Evolutionary conservation across 2,797 vertebrate species (phyloP).

Genomic region (Lepidocolaptes lacrymiger): DNA sequence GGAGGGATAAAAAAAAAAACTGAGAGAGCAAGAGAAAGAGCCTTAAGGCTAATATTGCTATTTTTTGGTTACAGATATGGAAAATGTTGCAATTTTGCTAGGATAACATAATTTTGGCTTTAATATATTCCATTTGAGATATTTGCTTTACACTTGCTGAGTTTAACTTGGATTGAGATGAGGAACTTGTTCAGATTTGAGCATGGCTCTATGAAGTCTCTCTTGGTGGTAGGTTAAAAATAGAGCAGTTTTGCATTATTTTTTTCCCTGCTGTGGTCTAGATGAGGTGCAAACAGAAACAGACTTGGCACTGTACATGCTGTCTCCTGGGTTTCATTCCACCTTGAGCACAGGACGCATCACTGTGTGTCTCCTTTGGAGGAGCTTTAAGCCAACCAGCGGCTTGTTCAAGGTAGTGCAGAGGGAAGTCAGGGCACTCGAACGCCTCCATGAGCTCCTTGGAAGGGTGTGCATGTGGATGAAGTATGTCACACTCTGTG

Average conservation of each 20-base stretch:
- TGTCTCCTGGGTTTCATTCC: not conserved
- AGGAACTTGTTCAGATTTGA: slow-evolving; percentile 6
- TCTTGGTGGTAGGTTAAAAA: slow-evolving; percentile 40
- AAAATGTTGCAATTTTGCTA: not conserved
- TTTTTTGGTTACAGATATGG: not conserved
- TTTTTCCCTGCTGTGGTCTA: not conserved
- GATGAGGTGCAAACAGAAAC: not conserved
- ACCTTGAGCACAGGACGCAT: not conserved
- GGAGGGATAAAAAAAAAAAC: not conserved
- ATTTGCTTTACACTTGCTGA: slow-evolving; percentile 23
- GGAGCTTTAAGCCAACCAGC: not conserved
- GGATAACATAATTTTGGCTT: slow-evolving; percentile 35
- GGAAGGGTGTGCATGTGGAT: rapidly evolving
- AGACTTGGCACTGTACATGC: not conserved
- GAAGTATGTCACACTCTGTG: rapidly evolving
- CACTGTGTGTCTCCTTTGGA: not conserved
- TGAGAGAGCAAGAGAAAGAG: not conserved
- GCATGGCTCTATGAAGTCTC: not conserved
- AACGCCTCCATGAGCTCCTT: rapidly evolving
- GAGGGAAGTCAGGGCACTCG: not conserved
- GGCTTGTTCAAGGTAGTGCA: not conserved
- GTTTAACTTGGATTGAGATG: slow-evolving; percentile 52
- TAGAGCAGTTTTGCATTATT: not conserved
- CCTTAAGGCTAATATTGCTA: not conserved
- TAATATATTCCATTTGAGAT: slow-evolving; percentile 16